These are phyloP conservation scores for Piliocolobus tephrosceles DNA, from an alignment of 2,113 vertebrate species.

Conservation along the genomic window DNA sequence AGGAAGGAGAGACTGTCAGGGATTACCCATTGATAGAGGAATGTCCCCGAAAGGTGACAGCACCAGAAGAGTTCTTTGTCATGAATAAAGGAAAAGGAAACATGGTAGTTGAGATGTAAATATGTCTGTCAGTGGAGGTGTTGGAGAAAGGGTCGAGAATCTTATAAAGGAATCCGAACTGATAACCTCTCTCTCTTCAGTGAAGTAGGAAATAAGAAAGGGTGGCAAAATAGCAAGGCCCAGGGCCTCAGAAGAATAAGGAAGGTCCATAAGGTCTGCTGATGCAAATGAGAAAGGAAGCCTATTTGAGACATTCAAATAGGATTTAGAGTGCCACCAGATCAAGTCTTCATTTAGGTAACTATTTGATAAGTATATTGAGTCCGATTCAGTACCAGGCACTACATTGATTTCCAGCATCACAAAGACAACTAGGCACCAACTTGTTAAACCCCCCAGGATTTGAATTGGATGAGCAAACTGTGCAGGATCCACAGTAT, in stretches of 20 bases:
- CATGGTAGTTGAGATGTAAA: background rate
- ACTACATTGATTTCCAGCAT: background rate
- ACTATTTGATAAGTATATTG: background rate
- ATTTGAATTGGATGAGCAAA: background rate
- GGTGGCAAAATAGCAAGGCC: background rate
- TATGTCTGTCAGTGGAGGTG: background rate
- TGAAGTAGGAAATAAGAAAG: background rate
- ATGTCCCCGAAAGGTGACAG: background rate
- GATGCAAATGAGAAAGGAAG: background rate
- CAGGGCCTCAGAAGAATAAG: background rate
- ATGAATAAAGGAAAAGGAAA: background rate
- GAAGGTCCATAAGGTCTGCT: background rate
- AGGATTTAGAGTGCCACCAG: background rate
- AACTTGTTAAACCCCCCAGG: background rate
- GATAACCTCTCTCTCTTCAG: background rate
- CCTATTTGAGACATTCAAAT: background rate
- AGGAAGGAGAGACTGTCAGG: background rate
- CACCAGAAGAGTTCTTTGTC: background rate
- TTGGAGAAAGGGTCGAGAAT: background rate
- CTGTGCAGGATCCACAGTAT: rapidly evolving
- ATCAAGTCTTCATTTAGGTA: constrained; percentile 13
- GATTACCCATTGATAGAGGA: background rate
- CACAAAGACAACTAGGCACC: background rate
- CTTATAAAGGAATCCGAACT: background rate
- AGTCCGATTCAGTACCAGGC: background rate